Conservation (phyloP, 2,113 vertebrate species). For the Phylloscopus trochiloides region DNA sequence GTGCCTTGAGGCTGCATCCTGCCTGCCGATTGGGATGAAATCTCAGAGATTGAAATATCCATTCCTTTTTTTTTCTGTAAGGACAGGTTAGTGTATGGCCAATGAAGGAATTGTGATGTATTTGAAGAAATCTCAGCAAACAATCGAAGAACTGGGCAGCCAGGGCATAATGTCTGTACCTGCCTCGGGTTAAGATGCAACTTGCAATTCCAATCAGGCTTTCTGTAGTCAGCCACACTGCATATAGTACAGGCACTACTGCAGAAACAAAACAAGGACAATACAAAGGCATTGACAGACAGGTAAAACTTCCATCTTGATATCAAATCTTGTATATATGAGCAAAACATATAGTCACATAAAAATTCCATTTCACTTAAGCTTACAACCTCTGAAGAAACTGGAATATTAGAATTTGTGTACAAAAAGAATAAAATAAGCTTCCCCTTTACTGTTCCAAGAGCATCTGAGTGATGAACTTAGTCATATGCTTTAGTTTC, state of each 20-base stretch:
- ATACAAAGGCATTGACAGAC: not conserved
- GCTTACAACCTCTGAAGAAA: not conserved
- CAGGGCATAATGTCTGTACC: not conserved
- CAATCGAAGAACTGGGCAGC: rapidly evolving
- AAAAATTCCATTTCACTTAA: not conserved
- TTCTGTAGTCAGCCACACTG: not conserved
- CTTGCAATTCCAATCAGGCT: not conserved
- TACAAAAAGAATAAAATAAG: not conserved
- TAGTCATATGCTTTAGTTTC: not conserved
- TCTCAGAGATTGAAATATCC: not conserved
- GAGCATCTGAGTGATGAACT: rapidly evolving
- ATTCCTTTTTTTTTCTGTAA: not conserved
- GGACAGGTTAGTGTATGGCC: not conserved
- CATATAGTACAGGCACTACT: not conserved
- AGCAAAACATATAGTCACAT: rapidly evolving
- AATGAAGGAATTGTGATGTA: not conserved
- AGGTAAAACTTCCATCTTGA: not conserved
- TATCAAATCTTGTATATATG: not conserved
- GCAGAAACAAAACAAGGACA: not conserved
- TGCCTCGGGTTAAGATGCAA: not conserved
- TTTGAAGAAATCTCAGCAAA: not conserved
- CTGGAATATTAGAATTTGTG: not conserved
- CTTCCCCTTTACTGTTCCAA: not conserved
- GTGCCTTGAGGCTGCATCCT: not conserved
- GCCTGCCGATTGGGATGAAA: not conserved